Evolutionary conservation across 2,888 invertebrate species (phyloP), one percentile per base, ranked within the genome.

Genomic region (Drosophila borborema): DNA sequence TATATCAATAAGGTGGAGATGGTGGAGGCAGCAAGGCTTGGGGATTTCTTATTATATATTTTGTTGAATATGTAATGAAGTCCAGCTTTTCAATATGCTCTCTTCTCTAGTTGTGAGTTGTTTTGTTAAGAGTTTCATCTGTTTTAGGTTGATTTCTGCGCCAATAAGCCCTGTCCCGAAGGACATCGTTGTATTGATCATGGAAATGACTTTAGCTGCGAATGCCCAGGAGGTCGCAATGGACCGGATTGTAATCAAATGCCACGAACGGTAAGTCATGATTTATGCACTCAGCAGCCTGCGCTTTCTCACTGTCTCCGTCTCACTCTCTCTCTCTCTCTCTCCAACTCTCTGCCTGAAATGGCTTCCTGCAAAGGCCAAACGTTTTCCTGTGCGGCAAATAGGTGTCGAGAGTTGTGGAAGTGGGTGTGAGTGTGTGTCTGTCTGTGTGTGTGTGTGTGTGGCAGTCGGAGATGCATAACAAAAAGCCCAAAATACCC

Each of bases 151-250:
- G 95, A 96, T 92, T 93, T 96, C 76, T 96, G 96, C 90, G 94
- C 95, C 75, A 96, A 96, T 68, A 95, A 95, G 91, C 96, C 96
- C 10, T 96, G 96, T 91, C 94, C 95, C 34, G 94, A 94, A 81
- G 95, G 94, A 78, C 95, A 95, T 72, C 95, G 94, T 90, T 96
- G 96, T 93, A 94, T 96, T 87, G 96, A 96, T 93, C 95, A 94
- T 90, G 96, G 96, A 78, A 96, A 96, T 93, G 96, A 94, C 92
- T 96, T 95, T 92, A 95, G 95, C 68, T 96, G 96, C 93, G 96
- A 96, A 91, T 96, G 96, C 91, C 96, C 96, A 18, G 94, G 94
- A 80, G 96, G 96, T 64, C 95, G 94, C 91, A 95, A 95, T 72
- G 96, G 96, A 62, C 94, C 95, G 62, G 95, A 96, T 92, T 96